phyloP scores from a whole-genome alignment of 2,797 vertebrate genomes.

The Pogonophryne albipinna region DNA sequence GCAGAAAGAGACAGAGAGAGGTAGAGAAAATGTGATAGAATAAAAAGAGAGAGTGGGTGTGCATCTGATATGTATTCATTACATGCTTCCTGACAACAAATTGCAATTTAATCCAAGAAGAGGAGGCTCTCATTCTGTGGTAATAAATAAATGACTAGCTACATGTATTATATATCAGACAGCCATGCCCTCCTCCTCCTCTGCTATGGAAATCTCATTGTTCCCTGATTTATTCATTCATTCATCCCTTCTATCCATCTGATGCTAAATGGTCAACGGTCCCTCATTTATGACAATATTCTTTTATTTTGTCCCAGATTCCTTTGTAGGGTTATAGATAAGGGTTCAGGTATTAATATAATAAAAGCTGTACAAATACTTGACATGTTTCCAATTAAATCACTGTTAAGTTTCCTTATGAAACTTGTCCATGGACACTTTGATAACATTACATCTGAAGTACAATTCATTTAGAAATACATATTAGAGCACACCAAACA shows the following conservation, averaged over 20 bases:
- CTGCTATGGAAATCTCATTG: conserved; percentile 89
- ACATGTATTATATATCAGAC: conserved; percentile 92
- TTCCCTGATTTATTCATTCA: conserved; percentile 90
- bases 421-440: conserved; percentile 28
- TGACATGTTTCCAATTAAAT: conserved; percentile 14
- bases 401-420: conserved; percentile 8
- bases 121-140: conserved; percentile 90
- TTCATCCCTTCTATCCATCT: conserved; percentile 82
- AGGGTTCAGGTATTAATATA: conserved; percentile 64
- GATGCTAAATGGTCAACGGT: conserved; percentile 83
- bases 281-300: conserved; percentile 83
- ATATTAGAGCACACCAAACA: not conserved
- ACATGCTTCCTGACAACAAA: conserved; percentile 91
- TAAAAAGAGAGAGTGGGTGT: conserved; percentile 77
- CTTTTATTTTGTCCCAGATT: conserved; percentile 75
- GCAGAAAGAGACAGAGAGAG: conserved; percentile 47
- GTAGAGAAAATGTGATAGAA: conserved; percentile 70
- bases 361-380: conserved; percentile 48
- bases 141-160: conserved; percentile 92
- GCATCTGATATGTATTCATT: conserved; percentile 91
- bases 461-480: not conserved
- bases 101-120: conserved; percentile 92
- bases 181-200: conserved; percentile 86
- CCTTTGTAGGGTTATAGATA: conserved; percentile 66
- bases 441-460: conserved; percentile 3